Conservation (phyloP, 2,888 invertebrate genomes). For the Aquatica leii region DNA sequence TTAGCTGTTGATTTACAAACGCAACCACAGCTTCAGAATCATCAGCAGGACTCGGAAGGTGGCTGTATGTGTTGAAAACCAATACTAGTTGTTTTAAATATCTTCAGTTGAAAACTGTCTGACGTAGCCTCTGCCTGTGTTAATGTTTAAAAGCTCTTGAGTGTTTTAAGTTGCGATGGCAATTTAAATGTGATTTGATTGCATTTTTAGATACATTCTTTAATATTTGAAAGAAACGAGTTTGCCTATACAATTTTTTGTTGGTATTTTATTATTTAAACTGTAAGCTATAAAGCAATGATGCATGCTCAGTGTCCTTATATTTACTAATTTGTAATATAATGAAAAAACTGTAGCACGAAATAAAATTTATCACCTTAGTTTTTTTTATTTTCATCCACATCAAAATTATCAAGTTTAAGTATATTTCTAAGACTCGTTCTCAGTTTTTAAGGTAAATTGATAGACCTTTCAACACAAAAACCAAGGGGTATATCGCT, state of each 20-base stretch:
- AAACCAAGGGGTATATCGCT: no score
- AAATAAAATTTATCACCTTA: conserved; percentile 35
- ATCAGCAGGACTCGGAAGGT: conserved; percentile 81
- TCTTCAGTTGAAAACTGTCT: conserved; percentile 44
- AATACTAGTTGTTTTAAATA: conserved; percentile 42
- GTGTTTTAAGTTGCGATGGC: conserved; percentile 53
- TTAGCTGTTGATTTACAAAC: conserved; percentile 84
- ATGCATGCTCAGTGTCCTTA: conserved; percentile 37
- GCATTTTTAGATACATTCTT: conserved; percentile 46
- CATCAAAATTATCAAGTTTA: no score
- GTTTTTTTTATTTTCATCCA: no score
- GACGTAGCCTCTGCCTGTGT: conserved; percentile 54
- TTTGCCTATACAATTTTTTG: conserved; percentile 38
- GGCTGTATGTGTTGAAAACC: conserved; percentile 80
- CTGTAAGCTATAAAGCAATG: conserved; percentile 34
- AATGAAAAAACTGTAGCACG: conserved; percentile 33
- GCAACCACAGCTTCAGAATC: conserved; percentile 80
- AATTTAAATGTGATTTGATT: conserved; percentile 50
- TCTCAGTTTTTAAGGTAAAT: no score
- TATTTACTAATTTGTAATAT: conserved; percentile 34
- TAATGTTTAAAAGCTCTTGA: conserved; percentile 54
- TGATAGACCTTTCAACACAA: no score
- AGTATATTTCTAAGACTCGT: no score
- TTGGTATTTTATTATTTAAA: conserved; percentile 23
- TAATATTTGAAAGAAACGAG: conserved; percentile 42